Evolutionary conservation across 1,140 invertebrate species (phyloP).

Genomic region (Calliphora vicina): DNA sequence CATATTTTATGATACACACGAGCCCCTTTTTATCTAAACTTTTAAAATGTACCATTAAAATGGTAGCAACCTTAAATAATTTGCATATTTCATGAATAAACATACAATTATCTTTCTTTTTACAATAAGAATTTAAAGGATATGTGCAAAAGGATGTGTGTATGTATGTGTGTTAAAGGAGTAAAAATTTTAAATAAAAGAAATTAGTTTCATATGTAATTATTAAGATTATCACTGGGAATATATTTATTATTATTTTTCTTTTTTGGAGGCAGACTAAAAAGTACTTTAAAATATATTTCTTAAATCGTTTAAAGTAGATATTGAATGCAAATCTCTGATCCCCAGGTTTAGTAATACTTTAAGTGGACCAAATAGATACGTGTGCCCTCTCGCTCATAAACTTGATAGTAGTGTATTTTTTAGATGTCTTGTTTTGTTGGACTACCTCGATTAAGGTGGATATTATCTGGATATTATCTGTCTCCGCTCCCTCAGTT

Average conservation of each 20-base stretch:
- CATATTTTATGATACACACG: constrained; percentile 9
- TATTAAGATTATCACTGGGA: constrained; percentile 2
- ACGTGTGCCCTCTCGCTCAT: no score
- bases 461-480: no score
- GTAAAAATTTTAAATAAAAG: background rate
- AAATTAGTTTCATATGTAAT: constrained; percentile 1
- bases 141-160: no score
- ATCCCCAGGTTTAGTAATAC: no score
- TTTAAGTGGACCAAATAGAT: no score
- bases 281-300: no score
- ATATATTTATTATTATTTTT: background rate
- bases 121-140: background rate
- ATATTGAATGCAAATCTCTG: no score
- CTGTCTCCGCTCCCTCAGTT: no score
- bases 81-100: background rate
- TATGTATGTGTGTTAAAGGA: background rate
- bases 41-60: background rate
- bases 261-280: background rate
- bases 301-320: no score
- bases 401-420: no score
- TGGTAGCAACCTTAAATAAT: background rate
- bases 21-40: constrained; percentile 2
- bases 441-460: no score
- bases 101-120: background rate
- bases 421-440: no score